Percentiles rank a stretch among this genome's conserved stretches.
Evolutionary conservation across 1,140 invertebrate genomes (phyloP).

Genomic region (Cydia pomonella): DNA sequence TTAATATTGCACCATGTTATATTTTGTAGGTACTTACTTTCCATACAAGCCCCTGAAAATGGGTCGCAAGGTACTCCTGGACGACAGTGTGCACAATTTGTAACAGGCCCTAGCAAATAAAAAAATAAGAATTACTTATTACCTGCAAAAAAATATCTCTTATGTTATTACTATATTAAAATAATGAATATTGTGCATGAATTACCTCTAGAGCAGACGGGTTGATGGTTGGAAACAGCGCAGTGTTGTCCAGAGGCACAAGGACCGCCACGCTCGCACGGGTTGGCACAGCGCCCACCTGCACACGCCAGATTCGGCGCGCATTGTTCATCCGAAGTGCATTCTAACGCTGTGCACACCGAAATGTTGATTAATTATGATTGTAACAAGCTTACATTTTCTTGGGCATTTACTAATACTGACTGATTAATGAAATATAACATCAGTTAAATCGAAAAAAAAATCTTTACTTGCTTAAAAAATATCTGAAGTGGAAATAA

Average conservation of each 20-base stretch:
- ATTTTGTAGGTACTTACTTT: slow-evolving; percentile 83
- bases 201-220: slow-evolving; percentile 88
- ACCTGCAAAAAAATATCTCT: background rate
- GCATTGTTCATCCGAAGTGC: slow-evolving; percentile 92
- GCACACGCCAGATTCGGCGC: slow-evolving; percentile 88
- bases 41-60: slow-evolving; percentile 87
- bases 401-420: slow-evolving; percentile 37
- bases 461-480: too few species aligned
- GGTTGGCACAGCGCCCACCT: slow-evolving; percentile 88
- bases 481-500: too few species aligned
- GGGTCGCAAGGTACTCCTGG: slow-evolving; percentile 87
- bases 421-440: slow-evolving; percentile 55
- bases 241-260: slow-evolving; percentile 86
- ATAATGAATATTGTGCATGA: background rate
- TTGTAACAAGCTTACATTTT: background rate
- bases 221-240: slow-evolving; percentile 88
- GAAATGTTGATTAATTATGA: slow-evolving; percentile 10
- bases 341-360: slow-evolving; percentile 89
- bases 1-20: background rate
- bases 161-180: background rate
- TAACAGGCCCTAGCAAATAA: slow-evolving; percentile 47
- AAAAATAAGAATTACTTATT: background rate
- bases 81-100: slow-evolving; percentile 87
- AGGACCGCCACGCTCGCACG: slow-evolving; percentile 85
- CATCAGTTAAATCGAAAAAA: background rate